Conservation (phyloP, 2,888 invertebrate genomes). For the Xiphydria camelus region DNA sequence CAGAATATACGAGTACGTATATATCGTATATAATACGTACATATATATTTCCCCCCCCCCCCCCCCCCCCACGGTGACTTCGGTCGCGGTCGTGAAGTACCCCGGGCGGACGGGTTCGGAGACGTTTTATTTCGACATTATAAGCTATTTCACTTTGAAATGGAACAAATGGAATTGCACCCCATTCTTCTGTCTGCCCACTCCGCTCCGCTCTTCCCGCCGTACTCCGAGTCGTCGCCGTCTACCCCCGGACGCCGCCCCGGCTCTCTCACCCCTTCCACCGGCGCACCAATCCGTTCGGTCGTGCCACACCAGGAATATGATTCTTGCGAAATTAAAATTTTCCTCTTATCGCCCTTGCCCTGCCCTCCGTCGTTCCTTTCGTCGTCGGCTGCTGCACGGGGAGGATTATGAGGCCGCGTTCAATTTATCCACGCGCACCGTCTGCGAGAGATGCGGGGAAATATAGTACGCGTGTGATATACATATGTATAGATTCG, state of each 20-base stretch:
- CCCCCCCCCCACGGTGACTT: slow-evolving; percentile 25
- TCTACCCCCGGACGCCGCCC: too few species aligned
- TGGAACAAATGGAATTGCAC: slow-evolving; percentile 46
- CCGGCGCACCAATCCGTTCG: slow-evolving; percentile 14
- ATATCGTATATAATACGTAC: too few species aligned
- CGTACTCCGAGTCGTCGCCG: too few species aligned
- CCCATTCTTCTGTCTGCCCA: slow-evolving; percentile 18
- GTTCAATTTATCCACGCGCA: too few species aligned
- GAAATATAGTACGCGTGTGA: too few species aligned
- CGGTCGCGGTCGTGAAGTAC: slow-evolving; percentile 30
- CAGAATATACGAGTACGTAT: too few species aligned
- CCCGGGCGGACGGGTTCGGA: slow-evolving; percentile 24
- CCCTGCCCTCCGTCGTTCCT: too few species aligned
- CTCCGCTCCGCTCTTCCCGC: slow-evolving; percentile 11
- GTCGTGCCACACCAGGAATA: slow-evolving; percentile 24
- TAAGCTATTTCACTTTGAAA: slow-evolving; percentile 48
- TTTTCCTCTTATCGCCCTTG: slow-evolving; percentile 18
- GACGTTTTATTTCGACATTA: slow-evolving; percentile 46
- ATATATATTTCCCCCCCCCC: slow-evolving; percentile 12
- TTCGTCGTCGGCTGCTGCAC: too few species aligned
- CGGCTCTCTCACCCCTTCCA: too few species aligned
- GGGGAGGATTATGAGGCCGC: too few species aligned
- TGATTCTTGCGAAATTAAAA: slow-evolving; percentile 34
- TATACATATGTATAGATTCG: too few species aligned
- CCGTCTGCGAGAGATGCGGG: too few species aligned